Conservation (phyloP, 2,797 vertebrate species). For the Orestias chungarensis region DNA sequence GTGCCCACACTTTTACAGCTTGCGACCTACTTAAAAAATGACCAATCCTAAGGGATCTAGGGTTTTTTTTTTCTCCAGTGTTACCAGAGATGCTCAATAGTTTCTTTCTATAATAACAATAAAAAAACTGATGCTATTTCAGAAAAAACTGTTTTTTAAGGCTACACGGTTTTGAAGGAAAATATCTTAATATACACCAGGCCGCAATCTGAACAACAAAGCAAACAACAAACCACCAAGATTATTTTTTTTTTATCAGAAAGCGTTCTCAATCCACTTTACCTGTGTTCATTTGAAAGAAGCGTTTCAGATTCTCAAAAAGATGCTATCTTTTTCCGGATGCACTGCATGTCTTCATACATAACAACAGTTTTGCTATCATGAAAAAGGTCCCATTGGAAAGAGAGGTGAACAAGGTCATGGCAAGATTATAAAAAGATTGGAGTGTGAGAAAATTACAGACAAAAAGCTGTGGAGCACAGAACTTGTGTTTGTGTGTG, state of each 20-base stretch:
- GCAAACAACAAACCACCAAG: not conserved
- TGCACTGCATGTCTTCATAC: not conserved
- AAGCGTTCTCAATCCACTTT: conserved; percentile 2
- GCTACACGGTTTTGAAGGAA: not conserved
- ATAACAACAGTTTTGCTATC: conserved; percentile 19
- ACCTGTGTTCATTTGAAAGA: conserved; percentile 13
- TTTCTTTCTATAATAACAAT: not conserved
- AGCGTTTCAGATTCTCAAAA: conserved; percentile 1
- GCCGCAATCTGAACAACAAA: conserved; percentile 2
- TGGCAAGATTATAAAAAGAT: conserved; percentile 30
- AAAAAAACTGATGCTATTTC: not conserved
- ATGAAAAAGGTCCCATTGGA: conserved; percentile 3
- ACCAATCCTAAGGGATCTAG: too few species aligned
- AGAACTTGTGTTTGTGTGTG: too few species aligned
- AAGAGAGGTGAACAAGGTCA: conserved; percentile 29
- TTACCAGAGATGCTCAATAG: too few species aligned
- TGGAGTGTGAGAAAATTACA: conserved; percentile 30
- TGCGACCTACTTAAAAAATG: too few species aligned
- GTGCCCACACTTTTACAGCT: too few species aligned
- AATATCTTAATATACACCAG: not conserved
- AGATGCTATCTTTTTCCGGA: conserved; percentile 7
- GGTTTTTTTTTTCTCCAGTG: too few species aligned
- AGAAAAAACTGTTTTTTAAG: not conserved
- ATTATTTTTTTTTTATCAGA: conserved; percentile 5
- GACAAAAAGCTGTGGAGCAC: conserved; percentile 9